Conservation (phyloP, 2,888 invertebrate species). For the Parnassius smintheus region DNA sequence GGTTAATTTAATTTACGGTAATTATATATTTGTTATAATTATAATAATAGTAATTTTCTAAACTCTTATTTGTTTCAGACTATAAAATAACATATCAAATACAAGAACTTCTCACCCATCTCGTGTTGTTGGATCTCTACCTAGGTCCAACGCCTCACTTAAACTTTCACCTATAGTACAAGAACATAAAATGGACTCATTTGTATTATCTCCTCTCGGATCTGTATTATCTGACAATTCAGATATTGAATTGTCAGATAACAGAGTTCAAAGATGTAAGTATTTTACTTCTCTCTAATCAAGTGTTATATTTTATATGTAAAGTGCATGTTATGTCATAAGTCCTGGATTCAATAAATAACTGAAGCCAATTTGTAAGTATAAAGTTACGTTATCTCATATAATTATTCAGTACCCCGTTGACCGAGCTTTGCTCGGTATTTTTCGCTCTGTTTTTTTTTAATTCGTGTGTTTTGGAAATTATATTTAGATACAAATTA, state of each 20-base stretch:
- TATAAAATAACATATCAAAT: slow-evolving; percentile 43
- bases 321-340: too few relatives aligned
- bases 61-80: slow-evolving; percentile 3
- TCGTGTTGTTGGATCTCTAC: slow-evolving; percentile 59
- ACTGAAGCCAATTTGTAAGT: too few relatives aligned
- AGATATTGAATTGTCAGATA: slow-evolving; percentile 55
- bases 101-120: slow-evolving; percentile 47
- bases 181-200: slow-evolving; percentile 39
- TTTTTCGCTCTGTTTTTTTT: too few relatives aligned
- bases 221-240: slow-evolving; percentile 64
- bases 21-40: too few relatives aligned
- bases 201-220: slow-evolving; percentile 52
- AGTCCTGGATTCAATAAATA: too few relatives aligned
- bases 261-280: slow-evolving; percentile 46
- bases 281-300: slow-evolving; percentile 26
- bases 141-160: slow-evolving; percentile 45
- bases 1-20: too few relatives aligned
- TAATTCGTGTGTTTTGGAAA: too few relatives aligned
- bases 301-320: not conserved
- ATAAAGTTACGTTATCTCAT: too few relatives aligned
- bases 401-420: too few relatives aligned
- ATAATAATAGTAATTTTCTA: too few relatives aligned
- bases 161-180: slow-evolving; percentile 51
- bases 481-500: too few relatives aligned
- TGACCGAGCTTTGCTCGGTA: too few relatives aligned